These are phyloP conservation scores for Caenorhabditis panamensis DNA, from an alignment of 2,888 invertebrate genomes.

Conservation along the genomic window DNA sequence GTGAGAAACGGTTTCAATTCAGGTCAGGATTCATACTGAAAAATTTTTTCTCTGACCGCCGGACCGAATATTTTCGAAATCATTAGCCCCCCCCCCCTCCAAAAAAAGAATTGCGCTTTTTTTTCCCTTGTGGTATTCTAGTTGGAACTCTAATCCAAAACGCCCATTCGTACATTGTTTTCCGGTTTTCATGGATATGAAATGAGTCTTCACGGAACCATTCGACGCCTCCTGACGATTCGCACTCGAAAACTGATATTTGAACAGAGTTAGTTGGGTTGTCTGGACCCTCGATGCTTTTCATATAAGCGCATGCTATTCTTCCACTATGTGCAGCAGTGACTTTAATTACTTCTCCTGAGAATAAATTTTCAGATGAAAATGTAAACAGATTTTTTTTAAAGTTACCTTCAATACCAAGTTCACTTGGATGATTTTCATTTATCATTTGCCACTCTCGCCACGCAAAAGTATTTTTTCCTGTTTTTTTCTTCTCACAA, in stretches of 20 bases:
- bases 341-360: conserved; percentile 83
- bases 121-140: too few relatives aligned
- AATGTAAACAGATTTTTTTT: background rate
- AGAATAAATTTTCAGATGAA: too few relatives aligned
- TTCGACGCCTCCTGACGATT: conserved; percentile 89
- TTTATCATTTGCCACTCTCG: conserved; percentile 79
- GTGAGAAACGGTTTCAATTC: too few relatives aligned
- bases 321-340: conserved; percentile 98
- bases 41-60: too few relatives aligned
- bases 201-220: conserved; percentile 79
- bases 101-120: too few relatives aligned
- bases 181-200: conserved; percentile 68
- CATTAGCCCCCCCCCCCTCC: too few relatives aligned
- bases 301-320: conserved; percentile 95
- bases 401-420: conserved; percentile 77
- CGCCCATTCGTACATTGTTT: too few relatives aligned
- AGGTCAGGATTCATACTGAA: too few relatives aligned
- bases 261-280: conserved; percentile 55
- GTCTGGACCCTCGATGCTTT: background rate
- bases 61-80: too few relatives aligned
- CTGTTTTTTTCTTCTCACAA: conserved; percentile 71
- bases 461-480: conserved; percentile 68
- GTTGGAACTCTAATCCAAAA: too few relatives aligned
- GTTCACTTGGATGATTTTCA: conserved; percentile 71
- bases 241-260: conserved; percentile 98